These are phyloP conservation scores for Cryptosula pallasiana DNA, from an alignment of 2,888 invertebrate species.

Conservation along the genomic window DNA sequence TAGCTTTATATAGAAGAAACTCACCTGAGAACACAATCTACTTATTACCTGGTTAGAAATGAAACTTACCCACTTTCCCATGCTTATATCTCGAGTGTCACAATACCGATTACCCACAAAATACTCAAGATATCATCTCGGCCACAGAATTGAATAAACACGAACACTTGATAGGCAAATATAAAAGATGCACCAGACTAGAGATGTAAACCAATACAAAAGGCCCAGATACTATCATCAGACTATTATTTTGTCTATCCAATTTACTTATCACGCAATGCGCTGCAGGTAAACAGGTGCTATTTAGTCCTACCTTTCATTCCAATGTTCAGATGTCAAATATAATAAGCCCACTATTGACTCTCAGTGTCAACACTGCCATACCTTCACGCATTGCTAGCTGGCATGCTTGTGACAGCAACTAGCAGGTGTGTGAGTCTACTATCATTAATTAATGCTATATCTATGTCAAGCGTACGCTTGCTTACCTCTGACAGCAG, in stretches of 20 bases:
- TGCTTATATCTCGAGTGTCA: not conserved
- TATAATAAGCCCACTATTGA: not conserved
- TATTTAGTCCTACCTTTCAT: constrained; percentile 1
- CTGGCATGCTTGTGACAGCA: not conserved
- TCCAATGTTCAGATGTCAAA: not conserved
- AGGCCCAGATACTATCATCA: not conserved
- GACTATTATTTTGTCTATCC: not conserved
- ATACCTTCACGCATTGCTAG: not conserved
- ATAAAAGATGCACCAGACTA: not conserved
- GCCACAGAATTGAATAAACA: not conserved
- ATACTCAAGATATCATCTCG: not conserved
- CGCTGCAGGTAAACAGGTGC: not conserved
- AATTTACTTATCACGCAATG: not conserved
- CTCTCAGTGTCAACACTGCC: not conserved
- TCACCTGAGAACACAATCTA: no score
- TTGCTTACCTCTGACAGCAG: no score
- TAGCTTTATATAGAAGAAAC: no score
- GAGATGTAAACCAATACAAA: not conserved
- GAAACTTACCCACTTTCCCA: not conserved
- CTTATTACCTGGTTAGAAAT: no score
- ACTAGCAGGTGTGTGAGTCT: no score
- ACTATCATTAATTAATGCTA: no score
- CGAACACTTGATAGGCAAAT: not conserved
- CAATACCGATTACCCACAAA: not conserved
- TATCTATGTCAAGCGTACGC: no score